Evolutionary conservation across 2,888 invertebrate genomes (phyloP).

Genomic region (Eretmocerus hayati): DNA sequence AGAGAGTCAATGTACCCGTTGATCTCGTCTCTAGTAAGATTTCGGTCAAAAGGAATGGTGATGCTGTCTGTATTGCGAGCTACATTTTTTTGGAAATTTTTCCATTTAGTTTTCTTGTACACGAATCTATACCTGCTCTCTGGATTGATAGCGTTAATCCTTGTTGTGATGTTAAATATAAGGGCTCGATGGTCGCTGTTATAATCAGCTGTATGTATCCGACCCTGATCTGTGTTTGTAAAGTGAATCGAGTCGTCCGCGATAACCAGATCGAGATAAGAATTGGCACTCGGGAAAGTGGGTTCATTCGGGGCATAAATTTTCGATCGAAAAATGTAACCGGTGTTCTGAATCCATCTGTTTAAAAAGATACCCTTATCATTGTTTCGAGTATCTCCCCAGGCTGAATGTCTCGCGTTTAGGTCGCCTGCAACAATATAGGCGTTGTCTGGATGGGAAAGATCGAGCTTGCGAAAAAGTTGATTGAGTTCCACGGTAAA

Average conservation of each 20-base stretch:
- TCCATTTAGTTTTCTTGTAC: conserved; percentile 6
- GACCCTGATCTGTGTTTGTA: not conserved
- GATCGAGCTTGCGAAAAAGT: not conserved
- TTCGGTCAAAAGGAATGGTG: not conserved
- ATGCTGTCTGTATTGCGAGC: not conserved
- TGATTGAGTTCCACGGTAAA: conserved; percentile 3
- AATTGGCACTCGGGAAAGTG: conserved; percentile 1
- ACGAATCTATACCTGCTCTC: not conserved
- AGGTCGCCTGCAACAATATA: conserved; percentile 8
- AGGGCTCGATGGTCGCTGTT: conserved; percentile 5
- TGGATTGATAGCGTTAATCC: no score
- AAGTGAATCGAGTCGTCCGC: not conserved
- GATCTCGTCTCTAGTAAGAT: conserved; percentile 2
- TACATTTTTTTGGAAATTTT: not conserved
- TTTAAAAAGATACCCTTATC: conserved; percentile 6
- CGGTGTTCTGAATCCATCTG: not conserved
- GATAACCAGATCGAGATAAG: conserved; percentile 1
- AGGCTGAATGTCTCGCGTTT: conserved; percentile 1
- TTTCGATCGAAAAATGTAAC: not conserved
- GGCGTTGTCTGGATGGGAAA: not conserved
- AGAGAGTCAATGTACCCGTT: not conserved
- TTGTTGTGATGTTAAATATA: not conserved
- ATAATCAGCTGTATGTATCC: not conserved
- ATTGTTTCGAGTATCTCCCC: conserved; percentile 2
- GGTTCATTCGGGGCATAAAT: not conserved